Conservation (phyloP, 2,888 invertebrate species). For the Bombylius major region DNA sequence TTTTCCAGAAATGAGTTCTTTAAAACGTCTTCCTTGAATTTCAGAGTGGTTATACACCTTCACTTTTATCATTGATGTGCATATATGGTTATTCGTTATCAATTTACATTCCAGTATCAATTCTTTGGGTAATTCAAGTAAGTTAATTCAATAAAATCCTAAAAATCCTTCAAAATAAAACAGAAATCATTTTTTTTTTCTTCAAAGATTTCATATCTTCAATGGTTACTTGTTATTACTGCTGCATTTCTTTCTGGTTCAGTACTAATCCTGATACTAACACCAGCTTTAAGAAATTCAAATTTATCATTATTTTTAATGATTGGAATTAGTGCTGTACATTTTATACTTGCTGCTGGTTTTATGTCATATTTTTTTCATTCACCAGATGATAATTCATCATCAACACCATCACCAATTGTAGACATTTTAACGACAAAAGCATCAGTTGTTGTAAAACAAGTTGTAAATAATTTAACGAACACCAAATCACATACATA, state of each 20-base stretch:
- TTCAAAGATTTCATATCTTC: slow-evolving; percentile 51
- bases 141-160: slow-evolving; percentile 3
- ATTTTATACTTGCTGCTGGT: slow-evolving; percentile 70
- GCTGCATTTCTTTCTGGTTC: slow-evolving; percentile 76
- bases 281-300: slow-evolving; percentile 59
- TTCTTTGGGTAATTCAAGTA: slow-evolving; percentile 81
- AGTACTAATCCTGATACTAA: slow-evolving; percentile 69
- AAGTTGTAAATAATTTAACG: not conserved
- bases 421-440: not conserved
- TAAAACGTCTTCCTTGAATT: not conserved
- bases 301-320: slow-evolving; percentile 51
- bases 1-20: not conserved
- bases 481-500: not conserved
- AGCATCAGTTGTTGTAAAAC: not conserved
- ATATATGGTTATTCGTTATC: slow-evolving; percentile 91
- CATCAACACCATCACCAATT: not conserved
- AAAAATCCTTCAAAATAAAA: not conserved
- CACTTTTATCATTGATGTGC: slow-evolving; percentile 77
- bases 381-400: slow-evolving; percentile 32
- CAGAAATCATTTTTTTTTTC: slow-evolving; percentile 15
- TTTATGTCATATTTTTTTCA: slow-evolving; percentile 78
- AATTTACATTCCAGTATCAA: slow-evolving; percentile 86
- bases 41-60: slow-evolving; percentile 39
- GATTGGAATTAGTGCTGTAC: slow-evolving; percentile 57
- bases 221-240: slow-evolving; percentile 74